Base-by-base conservation (phyloP, 1,140 invertebrate species). In the Drosophila insularis region DNA sequence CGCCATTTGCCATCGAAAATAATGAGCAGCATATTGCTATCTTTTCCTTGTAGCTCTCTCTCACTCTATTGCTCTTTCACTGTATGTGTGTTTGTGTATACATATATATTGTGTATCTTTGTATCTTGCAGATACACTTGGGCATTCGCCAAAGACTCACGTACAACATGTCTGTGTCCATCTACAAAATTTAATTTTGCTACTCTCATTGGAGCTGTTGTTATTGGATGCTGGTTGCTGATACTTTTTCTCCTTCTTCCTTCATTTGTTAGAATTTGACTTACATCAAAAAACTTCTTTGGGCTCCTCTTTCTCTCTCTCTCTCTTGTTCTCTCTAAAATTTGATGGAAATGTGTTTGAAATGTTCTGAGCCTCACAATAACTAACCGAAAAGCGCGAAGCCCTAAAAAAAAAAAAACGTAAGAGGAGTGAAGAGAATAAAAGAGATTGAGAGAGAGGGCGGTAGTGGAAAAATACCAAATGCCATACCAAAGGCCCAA, bases 41-140 rank as follows among this genome's bases (percentile, higher is more conserved):
- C 8, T 50, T 21, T 50, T 21, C 13, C 43, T 50, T 17, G 7
- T 50, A 17, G 2, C 43, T 50, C 17, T 21, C 43, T 2, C 43
- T 43, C 40, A 7, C n/a, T 14, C 40, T 43, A 10, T 50, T 8
- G 6, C 43, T 50, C 8, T 21, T n/a, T 21, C 17, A 7, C 43
- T 50, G 7, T 46, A 1, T 46, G 1, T 19, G 13, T 17, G 3
- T 46, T 1, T 46, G 5, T 19, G 13, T 17, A 2, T 50, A 5
- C 21, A 10, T 19, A 6, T 10, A 1, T 27, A 27, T 27, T 50
- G 17, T 74, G 60, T 65, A 40, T 50, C 62, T 70, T 21, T 50
- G 60, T 65, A 65, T 60, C 55, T 65, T 56, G 31, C 39, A 71
- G 72, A 65, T 65, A 68, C 65, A 72, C 65, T 39, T 68, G 61